Evolutionary conservation across 2,113 vertebrate genomes (phyloP).

Genomic region (Peromyscus leucopus): DNA sequence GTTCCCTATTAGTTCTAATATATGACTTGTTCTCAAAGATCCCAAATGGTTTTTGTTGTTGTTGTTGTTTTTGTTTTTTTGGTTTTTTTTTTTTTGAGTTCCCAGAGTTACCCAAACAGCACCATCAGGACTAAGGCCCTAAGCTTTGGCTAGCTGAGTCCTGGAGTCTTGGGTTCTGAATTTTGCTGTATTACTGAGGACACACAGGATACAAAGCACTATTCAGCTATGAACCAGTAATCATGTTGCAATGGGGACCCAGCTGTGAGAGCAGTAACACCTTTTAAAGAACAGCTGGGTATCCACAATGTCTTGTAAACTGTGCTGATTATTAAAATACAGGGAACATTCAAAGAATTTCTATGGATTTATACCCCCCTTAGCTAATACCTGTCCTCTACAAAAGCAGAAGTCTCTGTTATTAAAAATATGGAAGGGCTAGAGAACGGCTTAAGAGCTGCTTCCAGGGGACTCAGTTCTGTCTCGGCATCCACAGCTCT

Average conservation of each 20-base stretch:
- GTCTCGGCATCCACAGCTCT: not conserved
- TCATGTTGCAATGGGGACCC: not conserved
- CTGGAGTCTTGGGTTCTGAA: not conserved
- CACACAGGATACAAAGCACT: not conserved
- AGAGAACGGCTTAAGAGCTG: not conserved
- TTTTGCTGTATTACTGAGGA: not conserved
- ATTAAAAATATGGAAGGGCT: not conserved
- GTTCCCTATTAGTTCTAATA: not conserved
- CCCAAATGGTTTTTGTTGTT: not conserved
- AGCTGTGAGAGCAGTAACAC: not conserved
- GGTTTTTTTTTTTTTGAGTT: not conserved
- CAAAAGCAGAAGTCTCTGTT: not conserved
- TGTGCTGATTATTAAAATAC: constrained; percentile 49
- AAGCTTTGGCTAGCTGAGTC: constrained; percentile 30
- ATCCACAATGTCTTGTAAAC: not conserved
- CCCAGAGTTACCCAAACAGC: not conserved
- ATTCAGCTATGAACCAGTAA: not conserved
- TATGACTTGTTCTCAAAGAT: not conserved
- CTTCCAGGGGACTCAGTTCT: not conserved
- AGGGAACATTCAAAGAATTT: not conserved
- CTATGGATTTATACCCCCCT: not conserved
- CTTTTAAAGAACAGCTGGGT: not conserved
- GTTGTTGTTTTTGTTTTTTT: too few species aligned
- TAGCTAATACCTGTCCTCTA: not conserved
- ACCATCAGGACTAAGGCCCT: not conserved